Percentiles rank a stretch among this genome's conserved stretches.
phyloP scores from a whole-genome alignment of 2,113 vertebrate species.

The Machaerirhynchus nigripectus region DNA sequence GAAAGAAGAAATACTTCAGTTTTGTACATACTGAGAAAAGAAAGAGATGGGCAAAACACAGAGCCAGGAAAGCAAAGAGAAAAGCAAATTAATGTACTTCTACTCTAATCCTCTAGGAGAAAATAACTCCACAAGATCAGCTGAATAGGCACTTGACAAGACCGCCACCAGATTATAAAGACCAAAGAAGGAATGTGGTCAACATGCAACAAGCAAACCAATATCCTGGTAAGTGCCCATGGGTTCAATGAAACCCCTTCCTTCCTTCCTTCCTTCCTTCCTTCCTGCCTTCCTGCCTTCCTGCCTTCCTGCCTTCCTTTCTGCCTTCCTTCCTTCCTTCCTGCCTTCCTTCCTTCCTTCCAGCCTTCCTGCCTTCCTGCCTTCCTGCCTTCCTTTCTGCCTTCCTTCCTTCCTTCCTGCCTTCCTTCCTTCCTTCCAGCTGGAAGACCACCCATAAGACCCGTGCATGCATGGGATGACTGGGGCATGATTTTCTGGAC shows the following conservation, averaged over 20 bases:
- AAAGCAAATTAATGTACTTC: background rate
- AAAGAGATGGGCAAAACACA: background rate
- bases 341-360: background rate
- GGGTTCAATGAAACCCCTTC: background rate
- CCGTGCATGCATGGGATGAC: background rate
- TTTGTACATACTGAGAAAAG: background rate
- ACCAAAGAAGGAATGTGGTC: constrained; percentile 81
- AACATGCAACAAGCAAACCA: constrained; percentile 79
- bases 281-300: too few relatives aligned
- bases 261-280: background rate
- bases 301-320: background rate
- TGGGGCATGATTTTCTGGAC: background rate
- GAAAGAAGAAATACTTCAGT: background rate
- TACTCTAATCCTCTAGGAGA: constrained; percentile 79
- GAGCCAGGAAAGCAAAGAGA: background rate
- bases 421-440: background rate
- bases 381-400: too few relatives aligned
- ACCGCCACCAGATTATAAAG: constrained; percentile 95
- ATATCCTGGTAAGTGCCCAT: constrained; percentile 79
- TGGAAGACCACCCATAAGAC: background rate
- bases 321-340: background rate
- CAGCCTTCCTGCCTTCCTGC: too few relatives aligned
- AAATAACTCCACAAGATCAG: constrained; percentile 85
- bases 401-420: background rate
- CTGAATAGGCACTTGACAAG: constrained; percentile 89